These are phyloP conservation scores for Oreochromis mossambicus DNA, from an alignment of 2,797 vertebrate species.

Conservation along the genomic window DNA sequence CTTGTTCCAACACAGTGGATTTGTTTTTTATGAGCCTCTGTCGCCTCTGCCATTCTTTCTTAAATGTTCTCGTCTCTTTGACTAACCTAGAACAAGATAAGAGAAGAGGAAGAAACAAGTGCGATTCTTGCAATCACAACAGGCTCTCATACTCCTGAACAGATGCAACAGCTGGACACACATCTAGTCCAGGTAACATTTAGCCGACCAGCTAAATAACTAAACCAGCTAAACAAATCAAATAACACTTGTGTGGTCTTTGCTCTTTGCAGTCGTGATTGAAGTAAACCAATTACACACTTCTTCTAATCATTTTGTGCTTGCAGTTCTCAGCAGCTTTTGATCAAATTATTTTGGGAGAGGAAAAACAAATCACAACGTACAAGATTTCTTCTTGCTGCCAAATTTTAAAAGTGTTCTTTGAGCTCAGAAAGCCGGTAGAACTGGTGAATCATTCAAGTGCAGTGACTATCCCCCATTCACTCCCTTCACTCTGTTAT, in stretches of 20 bases:
- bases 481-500: background rate
- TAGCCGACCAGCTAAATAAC: background rate
- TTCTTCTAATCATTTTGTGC: background rate
- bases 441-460: background rate
- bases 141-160: background rate
- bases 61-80: background rate
- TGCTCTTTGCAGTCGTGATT: background rate
- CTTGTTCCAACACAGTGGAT: background rate
- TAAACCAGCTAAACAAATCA: background rate
- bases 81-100: constrained; percentile 15
- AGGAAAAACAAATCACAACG: background rate
- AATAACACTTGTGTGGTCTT: background rate
- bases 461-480: background rate
- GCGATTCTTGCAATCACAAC: background rate
- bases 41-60: background rate
- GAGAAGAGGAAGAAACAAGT: background rate
- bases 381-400: background rate
- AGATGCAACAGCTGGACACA: background rate
- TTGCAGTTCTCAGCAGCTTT: background rate
- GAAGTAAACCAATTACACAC: background rate
- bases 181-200: constrained; percentile 13
- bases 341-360: background rate
- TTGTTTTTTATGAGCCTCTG: background rate
- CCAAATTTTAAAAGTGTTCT: background rate
- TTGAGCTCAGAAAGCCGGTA: background rate